Evolutionary conservation across 2,797 vertebrate species (phyloP).

Genomic region (Masticophis lateralis): DNA sequence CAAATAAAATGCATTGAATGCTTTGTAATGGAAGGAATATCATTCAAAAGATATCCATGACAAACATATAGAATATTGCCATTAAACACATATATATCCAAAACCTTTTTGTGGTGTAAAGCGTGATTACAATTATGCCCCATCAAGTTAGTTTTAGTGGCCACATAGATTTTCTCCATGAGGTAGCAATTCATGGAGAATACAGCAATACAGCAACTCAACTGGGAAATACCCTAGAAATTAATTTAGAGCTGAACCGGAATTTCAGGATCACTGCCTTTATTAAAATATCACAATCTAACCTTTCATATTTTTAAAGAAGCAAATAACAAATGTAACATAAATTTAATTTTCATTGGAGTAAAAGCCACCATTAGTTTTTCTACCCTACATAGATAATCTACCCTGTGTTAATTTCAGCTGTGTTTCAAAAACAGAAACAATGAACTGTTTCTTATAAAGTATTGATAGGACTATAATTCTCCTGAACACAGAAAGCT

Average conservation of each 20-base stretch:
- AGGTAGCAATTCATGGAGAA: not conserved
- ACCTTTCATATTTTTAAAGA: not conserved
- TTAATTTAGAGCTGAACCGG: not conserved
- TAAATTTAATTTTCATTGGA: not conserved
- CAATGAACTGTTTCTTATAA: constrained; percentile 9
- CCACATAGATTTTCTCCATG: not conserved
- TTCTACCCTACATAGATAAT: not conserved
- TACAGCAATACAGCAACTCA: not conserved
- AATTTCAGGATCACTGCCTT: not conserved
- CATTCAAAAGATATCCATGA: not conserved
- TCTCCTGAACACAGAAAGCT: not conserved
- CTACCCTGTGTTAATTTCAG: not conserved
- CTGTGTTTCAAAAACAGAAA: constrained; percentile 4
- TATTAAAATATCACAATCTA: not conserved
- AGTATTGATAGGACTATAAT: constrained; percentile 17
- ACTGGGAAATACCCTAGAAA: not conserved
- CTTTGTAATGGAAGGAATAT: not conserved
- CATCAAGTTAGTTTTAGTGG: not conserved
- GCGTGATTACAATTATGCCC: not conserved
- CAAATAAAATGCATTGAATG: not conserved
- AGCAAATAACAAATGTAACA: not conserved
- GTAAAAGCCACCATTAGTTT: not conserved
- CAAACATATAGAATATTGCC: not conserved
- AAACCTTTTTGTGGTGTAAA: not conserved
- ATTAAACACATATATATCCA: not conserved